These are phyloP conservation scores for Rafetus swinhoei DNA, from an alignment of 2,113 vertebrate species.

Conservation along the genomic window DNA sequence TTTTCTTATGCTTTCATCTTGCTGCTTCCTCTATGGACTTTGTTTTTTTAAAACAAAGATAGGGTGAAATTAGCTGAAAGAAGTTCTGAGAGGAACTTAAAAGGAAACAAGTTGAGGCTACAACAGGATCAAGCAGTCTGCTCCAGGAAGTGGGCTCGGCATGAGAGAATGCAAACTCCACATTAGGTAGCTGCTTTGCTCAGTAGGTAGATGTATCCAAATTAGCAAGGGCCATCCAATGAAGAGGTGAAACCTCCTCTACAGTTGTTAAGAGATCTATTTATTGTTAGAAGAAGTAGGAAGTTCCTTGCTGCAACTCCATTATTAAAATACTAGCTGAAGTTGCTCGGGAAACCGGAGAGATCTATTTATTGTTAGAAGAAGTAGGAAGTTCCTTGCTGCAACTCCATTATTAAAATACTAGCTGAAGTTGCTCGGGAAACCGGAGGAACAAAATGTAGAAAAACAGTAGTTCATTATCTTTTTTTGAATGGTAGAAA, in stretches of 20 bases:
- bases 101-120: neutral
- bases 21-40: conserved; percentile 23
- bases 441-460: neutral
- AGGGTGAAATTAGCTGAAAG: neutral
- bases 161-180: neutral
- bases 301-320: neutral
- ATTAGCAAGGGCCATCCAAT: neutral
- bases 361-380: neutral
- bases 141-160: neutral
- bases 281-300: neutral
- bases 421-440: too few relatives aligned
- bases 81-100: neutral
- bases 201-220: neutral
- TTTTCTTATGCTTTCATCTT: neutral
- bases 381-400: neutral
- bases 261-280: neutral
- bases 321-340: too few relatives aligned
- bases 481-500: too few relatives aligned
- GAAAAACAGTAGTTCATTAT: too few relatives aligned
- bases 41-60: neutral
- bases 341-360: neutral
- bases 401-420: neutral
- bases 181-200: neutral
- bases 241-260: neutral
- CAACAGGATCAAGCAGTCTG: neutral